Base-by-base conservation (phyloP, 2,797 vertebrate genomes). In the Microcaecilia unicolor region DNA sequence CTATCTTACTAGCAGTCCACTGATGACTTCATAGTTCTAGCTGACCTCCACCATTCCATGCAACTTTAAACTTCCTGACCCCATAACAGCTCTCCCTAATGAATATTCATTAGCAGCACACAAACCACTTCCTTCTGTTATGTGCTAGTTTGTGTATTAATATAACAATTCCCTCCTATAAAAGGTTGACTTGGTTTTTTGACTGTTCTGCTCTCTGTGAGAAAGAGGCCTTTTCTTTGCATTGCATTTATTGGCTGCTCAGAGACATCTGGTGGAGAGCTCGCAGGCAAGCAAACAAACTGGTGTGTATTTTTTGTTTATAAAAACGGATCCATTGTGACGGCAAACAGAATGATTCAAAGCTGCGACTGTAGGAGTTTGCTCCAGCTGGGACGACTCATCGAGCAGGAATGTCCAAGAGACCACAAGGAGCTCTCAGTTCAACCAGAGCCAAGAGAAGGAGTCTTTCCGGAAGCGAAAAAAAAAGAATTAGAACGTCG, bases 261-360 rank as follows among this genome's bases (percentile, higher is more conserved):
- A 67, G 57, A 69, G 50, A 37, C 30, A 12, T 31, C 18, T 15
- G n/a, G 58, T 50, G 36, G 17, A 22, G 29, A 38, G 41, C 22
- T 40, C 42, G 44, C 51, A 51, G 24, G 48, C 54, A 50, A 51
- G 41, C 56, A 44, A 56, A 48, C 58, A 52, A 10, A 47, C 53
- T 2, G 2, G n/a, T 35, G 20, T 27, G 51, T 53, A 37, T 51
- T 62, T n/a, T 63, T 57, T 72, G 59, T 76, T 76, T 67, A 70
- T 65, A 56, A 57, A 67, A 66, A 65, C 63, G 63, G 55, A 47
- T 10, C 44, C 18, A 38, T 53, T 61, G 64, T 62, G 58, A 65
- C 63, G 56, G 61, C 58, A 61, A 37, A 59, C 63, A 48, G 37
- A 43, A 52, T 74, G 66, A 76, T 65, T 76, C 63, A 68, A 54